Conservation (phyloP, 2,888 invertebrate species). For the Andrena dorsata region DNA sequence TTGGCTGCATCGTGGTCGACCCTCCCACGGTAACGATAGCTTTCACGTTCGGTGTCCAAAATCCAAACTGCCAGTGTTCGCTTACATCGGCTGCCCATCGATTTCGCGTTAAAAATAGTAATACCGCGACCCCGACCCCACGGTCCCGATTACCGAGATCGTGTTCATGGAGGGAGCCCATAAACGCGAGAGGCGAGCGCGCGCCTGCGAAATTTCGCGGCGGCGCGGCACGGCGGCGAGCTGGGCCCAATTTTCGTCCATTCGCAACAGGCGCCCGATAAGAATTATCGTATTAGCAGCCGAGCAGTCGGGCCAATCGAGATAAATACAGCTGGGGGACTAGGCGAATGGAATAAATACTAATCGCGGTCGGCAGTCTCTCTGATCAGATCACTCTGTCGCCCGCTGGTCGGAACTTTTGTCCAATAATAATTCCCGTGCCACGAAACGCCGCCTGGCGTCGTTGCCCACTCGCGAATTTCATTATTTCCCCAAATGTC, state of each 20-base stretch:
- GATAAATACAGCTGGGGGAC: conserved; percentile 60
- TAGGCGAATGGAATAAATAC: conserved; percentile 68
- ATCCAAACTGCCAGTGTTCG: conserved; percentile 37
- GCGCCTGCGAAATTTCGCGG: conserved; percentile 32
- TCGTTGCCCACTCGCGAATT: background rate
- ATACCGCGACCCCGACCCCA: conserved; percentile 15
- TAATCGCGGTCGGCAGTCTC: conserved; percentile 55
- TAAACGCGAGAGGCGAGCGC: background rate
- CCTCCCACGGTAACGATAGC: conserved; percentile 28
- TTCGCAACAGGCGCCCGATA: conserved; percentile 53
- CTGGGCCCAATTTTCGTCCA: conserved; percentile 55
- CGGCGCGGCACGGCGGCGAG: conserved; percentile 13
- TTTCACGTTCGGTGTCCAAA: conserved; percentile 19
- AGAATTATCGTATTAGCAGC: conserved; percentile 69
- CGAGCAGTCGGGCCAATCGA: conserved; percentile 60
- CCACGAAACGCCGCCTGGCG: background rate
- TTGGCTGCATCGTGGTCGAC: background rate
- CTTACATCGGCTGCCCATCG: conserved; percentile 23
- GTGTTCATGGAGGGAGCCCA: conserved; percentile 27
- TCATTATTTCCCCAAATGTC: background rate
- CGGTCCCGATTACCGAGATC: conserved; percentile 40
- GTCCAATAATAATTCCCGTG: conserved; percentile 15
- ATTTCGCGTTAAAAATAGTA: conserved; percentile 35
- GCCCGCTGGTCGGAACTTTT: conserved; percentile 36
- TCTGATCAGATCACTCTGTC: conserved; percentile 45